A percentile compares a stretch with the other conserved stretches of the same genome.
These are phyloP conservation scores for Osmerus mordax DNA, from an alignment of 2,113 vertebrate genomes.

Conservation along the genomic window DNA sequence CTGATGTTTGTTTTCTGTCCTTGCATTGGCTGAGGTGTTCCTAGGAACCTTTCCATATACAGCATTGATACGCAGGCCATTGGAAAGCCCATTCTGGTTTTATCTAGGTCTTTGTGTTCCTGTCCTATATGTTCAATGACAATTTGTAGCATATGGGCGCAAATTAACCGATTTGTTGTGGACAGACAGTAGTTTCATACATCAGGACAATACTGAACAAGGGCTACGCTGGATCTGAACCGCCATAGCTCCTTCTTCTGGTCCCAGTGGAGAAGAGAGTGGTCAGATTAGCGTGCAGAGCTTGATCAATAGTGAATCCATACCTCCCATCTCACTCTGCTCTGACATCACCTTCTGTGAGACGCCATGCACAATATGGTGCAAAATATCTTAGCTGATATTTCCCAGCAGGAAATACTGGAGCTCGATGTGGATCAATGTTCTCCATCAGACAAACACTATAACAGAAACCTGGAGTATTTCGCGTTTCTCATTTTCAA, in stretches of 20 bases:
- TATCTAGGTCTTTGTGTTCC: background rate
- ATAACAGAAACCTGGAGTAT: too few species aligned
- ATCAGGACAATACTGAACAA: too few species aligned
- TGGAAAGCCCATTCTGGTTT: background rate
- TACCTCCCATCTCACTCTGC: slow-evolving; percentile 1
- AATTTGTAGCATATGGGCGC: background rate
- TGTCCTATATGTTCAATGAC: background rate
- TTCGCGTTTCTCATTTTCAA: too few species aligned
- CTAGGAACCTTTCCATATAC: background rate
- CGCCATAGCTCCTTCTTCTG: background rate
- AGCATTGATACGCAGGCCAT: background rate
- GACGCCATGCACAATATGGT: too few species aligned
- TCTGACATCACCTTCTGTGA: background rate
- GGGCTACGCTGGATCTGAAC: too few species aligned
- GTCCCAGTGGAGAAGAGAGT: slow-evolving; percentile 36
- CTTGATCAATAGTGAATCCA: slow-evolving; percentile 50
- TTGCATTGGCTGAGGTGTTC: background rate
- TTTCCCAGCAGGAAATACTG: too few species aligned
- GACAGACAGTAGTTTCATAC: slow-evolving; percentile 11
- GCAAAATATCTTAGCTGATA: too few species aligned
- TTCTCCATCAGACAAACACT: too few species aligned
- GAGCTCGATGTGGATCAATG: too few species aligned
- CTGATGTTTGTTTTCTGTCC: background rate
- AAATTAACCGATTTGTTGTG: slow-evolving; percentile 17
- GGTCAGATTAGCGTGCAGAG: slow-evolving; percentile 24